Conservation (phyloP, 2,888 invertebrate genomes). For the Phymatocera aterrima region DNA sequence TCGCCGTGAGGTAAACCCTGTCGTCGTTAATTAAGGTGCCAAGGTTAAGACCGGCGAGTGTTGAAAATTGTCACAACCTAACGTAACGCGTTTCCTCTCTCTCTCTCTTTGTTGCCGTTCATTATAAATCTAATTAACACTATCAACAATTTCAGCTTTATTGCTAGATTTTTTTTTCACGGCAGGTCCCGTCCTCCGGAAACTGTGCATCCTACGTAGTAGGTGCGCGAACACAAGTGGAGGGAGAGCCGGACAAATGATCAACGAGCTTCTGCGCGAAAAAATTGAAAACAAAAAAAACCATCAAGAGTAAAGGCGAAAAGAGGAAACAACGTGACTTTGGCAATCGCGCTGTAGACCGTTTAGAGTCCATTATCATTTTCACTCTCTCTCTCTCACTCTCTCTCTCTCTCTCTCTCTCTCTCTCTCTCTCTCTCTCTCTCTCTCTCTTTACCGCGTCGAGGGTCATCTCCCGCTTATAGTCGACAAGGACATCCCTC, state of each 20-base stretch:
- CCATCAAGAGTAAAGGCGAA: background rate
- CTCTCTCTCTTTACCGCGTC: background rate
- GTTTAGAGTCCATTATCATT: constrained; percentile 37
- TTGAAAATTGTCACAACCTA: constrained; percentile 1
- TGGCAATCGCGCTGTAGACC: background rate
- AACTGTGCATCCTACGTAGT: no score
- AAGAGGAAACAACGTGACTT: background rate
- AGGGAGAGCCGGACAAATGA: no score
- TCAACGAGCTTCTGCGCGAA: background rate
- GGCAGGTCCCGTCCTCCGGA: background rate
- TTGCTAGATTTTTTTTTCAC: background rate
- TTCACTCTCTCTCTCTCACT: constrained; percentile 1
- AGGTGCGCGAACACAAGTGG: no score
- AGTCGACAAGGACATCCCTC: constrained; percentile 17
- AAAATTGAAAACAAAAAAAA: background rate
- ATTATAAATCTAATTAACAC: constrained; percentile 17
- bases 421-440: no score
- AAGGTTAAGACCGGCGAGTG: constrained; percentile 13
- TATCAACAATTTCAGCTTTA: background rate
- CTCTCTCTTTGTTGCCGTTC: background rate
- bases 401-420: constrained; percentile 4
- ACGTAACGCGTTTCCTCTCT: background rate
- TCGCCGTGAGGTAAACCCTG: constrained; percentile 15
- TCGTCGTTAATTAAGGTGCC: constrained; percentile 22
- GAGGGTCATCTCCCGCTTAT: constrained; percentile 4